Evolutionary conservation across 2,888 invertebrate species (phyloP).

Genomic region (Metalampra italica): DNA sequence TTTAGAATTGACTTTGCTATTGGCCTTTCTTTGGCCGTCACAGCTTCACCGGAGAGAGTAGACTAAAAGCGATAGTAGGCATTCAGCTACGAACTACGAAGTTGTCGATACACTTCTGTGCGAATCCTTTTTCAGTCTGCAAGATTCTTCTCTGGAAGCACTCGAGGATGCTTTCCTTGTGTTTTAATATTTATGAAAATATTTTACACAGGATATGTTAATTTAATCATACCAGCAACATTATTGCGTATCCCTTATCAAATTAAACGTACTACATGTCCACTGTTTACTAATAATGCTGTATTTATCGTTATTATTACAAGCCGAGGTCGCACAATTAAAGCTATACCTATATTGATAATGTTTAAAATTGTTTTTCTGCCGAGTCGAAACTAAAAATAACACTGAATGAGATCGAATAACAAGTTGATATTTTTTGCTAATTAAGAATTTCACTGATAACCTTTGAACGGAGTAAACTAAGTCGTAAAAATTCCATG

Average conservation of each 20-base stretch:
- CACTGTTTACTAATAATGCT: neutral
- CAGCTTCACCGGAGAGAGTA: too few relatives aligned
- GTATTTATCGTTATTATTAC: neutral
- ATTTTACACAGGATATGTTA: neutral
- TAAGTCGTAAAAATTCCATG: neutral
- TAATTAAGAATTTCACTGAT: slow-evolving; percentile 5
- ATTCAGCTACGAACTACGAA: too few relatives aligned
- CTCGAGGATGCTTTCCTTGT: too few relatives aligned
- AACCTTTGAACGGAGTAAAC: neutral
- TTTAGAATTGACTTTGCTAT: too few relatives aligned
- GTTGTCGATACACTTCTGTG: too few relatives aligned
- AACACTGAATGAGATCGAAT: neutral
- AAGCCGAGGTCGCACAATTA: neutral
- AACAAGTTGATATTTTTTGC: slow-evolving; percentile 5
- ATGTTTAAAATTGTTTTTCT: neutral
- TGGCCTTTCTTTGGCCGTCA: too few relatives aligned
- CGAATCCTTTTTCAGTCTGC: too few relatives aligned
- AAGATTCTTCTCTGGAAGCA: too few relatives aligned
- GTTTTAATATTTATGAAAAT: neutral
- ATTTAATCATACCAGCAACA: neutral
- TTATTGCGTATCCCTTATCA: neutral
- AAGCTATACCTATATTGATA: neutral
- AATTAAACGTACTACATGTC: neutral
- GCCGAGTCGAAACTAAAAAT: neutral
- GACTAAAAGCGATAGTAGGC: too few relatives aligned